Evolutionary conservation across 2,113 vertebrate genomes (phyloP).

Genomic region (Rallus limicola): DNA sequence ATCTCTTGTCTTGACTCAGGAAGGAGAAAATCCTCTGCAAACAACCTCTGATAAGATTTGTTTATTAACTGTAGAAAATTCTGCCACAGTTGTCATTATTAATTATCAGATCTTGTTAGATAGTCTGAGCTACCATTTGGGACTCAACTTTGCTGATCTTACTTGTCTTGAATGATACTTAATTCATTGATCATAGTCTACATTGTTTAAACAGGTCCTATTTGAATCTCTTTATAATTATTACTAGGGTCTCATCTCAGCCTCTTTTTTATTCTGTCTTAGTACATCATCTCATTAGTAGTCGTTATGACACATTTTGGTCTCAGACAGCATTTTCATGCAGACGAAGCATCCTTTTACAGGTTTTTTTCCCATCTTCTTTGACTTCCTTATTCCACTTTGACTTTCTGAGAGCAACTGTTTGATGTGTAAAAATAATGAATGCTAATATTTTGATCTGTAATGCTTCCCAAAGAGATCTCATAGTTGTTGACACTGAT

Average conservation of each 20-base stretch:
- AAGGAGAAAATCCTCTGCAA: not conserved
- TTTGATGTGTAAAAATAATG: not conserved
- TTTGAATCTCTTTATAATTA: conserved; percentile 6
- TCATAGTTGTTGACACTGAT: not conserved
- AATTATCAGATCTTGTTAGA: conserved; percentile 45
- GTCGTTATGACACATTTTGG: conserved; percentile 11
- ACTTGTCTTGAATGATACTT: not conserved
- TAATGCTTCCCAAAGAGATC: not conserved
- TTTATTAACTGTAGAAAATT: conserved; percentile 28
- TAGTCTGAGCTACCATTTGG: not conserved
- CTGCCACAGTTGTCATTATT: conserved; percentile 4
- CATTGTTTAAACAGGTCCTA: not conserved
- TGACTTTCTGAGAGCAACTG: not conserved
- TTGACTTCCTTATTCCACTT: not conserved
- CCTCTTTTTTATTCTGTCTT: not conserved
- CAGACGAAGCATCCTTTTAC: not conserved
- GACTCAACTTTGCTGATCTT: not conserved
- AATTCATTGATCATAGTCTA: conserved; percentile 7
- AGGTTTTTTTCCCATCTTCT: not conserved
- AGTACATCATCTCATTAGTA: conserved; percentile 33
- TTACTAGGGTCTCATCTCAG: not conserved
- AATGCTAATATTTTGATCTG: conserved; percentile 36
- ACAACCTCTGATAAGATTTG: not conserved
- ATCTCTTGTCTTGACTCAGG: not conserved
- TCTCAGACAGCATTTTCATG: conserved; percentile 7